Percentiles rank a stretch among this genome's conserved stretches.
phyloP scores from a whole-genome alignment of 1,140 invertebrate species.

The Drosophila mayri region DNA sequence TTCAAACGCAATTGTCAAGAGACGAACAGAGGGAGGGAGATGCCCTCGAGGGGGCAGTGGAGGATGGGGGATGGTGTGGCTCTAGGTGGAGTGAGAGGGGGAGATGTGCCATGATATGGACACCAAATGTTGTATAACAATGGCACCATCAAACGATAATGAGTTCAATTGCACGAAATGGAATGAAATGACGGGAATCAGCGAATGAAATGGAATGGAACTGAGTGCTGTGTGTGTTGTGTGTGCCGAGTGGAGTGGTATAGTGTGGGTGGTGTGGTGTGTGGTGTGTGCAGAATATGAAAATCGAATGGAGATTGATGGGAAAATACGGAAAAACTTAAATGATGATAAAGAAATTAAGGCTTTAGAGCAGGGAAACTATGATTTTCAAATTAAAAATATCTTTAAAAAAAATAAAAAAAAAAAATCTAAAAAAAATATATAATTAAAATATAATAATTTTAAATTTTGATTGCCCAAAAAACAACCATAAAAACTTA shows the following conservation, averaged over 20 bases:
- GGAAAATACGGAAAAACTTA: background rate
- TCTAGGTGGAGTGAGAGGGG: too few relatives aligned
- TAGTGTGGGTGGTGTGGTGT: background rate
- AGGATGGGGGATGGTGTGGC: background rate
- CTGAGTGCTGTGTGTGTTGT: slow-evolving; percentile 2
- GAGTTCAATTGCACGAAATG: slow-evolving; percentile 47
- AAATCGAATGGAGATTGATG: slow-evolving; percentile 7
- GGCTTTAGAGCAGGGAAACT: background rate
- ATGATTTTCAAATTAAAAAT: background rate
- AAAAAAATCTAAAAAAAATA: background rate
- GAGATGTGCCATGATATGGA: slow-evolving; percentile 5
- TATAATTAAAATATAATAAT: background rate
- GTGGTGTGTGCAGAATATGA: background rate
- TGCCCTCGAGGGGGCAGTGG: background rate
- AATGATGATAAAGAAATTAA: background rate
- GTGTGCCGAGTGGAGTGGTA: background rate
- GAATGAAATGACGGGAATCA: slow-evolving; percentile 15
- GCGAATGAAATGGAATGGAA: slow-evolving; percentile 26
- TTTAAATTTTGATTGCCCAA: too few relatives aligned
- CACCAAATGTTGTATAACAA: slow-evolving; percentile 33
- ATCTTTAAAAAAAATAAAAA: too few relatives aligned
- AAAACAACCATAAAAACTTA: too few relatives aligned
- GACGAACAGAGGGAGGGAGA: background rate
- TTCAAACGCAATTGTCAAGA: slow-evolving; percentile 30
- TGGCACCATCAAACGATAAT: slow-evolving; percentile 18